Base-by-base conservation (phyloP, 2,797 vertebrate species). In the Lacerta bilineata region DNA sequence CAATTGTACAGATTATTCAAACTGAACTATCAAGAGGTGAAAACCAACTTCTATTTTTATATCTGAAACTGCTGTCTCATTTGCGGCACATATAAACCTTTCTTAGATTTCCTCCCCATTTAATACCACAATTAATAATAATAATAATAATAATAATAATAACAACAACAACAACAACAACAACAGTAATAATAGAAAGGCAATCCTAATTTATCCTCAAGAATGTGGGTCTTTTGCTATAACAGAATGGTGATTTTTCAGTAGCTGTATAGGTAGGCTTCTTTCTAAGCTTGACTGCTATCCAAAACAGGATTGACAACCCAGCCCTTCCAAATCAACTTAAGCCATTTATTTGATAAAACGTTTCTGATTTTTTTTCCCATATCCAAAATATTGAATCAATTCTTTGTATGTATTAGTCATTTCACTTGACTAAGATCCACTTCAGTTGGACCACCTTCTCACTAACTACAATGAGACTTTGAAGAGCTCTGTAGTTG, bases 1-100 rank as follows among this genome's bases (percentile, higher is more conserved):
- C 72, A 61, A 84, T 7, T 84, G 50, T 25, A 83, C 66, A 41
- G 27, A 18, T 76, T 64, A 85, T 76, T 76, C 72, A 76, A 5
- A 85, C 39, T 74, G 50, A 8, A 64, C 23, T 29, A n/a, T 76
- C 83, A 85, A 50, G 36, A 76, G 46, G 36, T 36, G 29, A 41
- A 33, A 39, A n/a, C 17, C 8, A 64, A 64, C 8, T 74, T 76
- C 33, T n/a, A 18, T 55, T 50, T 55, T 74, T 43, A 17, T 17
- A 85, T 39, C 20, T 76, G 50, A 61, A 64, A 43, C 55, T n/a
- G 27, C 36, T 11, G 29, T 66, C 55, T 29, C 13, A 41, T 64
- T 61, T 64, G 6, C 8, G 3, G 15, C 11, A 59, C 55, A 41
- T 27, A 27, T 11, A 33, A n/a, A 25, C 15, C 39, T 6, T 55